Base-by-base conservation (phyloP, 1,140 invertebrate genomes). In the Caligus rogercresseyi region DNA sequence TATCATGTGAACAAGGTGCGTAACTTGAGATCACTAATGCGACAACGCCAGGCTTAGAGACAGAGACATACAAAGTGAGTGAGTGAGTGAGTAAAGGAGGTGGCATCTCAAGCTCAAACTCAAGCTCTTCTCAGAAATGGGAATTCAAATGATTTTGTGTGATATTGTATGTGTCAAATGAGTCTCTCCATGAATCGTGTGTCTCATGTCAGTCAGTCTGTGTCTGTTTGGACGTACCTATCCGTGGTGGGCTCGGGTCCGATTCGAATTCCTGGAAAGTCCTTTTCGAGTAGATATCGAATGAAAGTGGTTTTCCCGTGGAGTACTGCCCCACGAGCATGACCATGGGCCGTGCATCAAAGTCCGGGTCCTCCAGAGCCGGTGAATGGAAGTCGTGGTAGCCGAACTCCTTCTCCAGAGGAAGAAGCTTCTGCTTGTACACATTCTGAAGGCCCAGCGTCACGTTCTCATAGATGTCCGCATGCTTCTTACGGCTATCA, bases 221-320 rank as follows among this genome's bases (percentile, higher is more conserved):
- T n/a, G n/a, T n/a, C n/a, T n/a, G n/a, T n/a, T n/a, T n/a, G n/a
- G n/a, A n/a, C 26, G 18, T 76, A 19, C 76, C 75, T 68, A 67
- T 80, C 79, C 21, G 79, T 80, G 0, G 79, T 80, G 1, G 72
- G 72, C 66, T 74, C 74, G 3, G 75, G 61, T 0, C 92, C 92
- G 68, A 96, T 95, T 63, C 91, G 78, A 65, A 94, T 94, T 24
- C 90, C 91, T 19, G 91, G 91, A 71, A 94, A 96, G 67, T 96
- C 91, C 69, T 86, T 78, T 72, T 94, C 89, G 52, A 95, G 72
- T n/a, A 95, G 74, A 73, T 94, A 94, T 67, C 89, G 85, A 65
- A 98, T 98, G 71, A 98, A 97, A 0, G 93, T 97, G 0, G 94
- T 98, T 98, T 98, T 66, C 94, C 95, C 1, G 94, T 98, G 0